These are phyloP conservation scores for Betta splendens DNA, from an alignment of 2,797 vertebrate genomes.

Conservation along the genomic window DNA sequence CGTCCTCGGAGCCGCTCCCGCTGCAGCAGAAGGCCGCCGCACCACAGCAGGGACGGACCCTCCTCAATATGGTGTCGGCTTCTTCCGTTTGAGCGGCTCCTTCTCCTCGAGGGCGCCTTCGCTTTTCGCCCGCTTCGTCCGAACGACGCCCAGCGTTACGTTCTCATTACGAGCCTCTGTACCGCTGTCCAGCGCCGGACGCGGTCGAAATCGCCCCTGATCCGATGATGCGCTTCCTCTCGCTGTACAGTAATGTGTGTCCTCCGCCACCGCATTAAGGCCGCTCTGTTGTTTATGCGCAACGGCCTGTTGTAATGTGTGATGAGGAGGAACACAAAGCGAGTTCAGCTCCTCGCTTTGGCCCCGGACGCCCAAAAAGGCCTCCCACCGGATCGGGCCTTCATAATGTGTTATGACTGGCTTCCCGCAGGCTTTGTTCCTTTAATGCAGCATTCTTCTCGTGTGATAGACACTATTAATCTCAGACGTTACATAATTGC, in stretches of 20 bases:
- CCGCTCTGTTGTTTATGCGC: slow-evolving; percentile 35
- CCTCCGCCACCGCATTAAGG: slow-evolving; percentile 30
- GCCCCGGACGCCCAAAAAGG: no score
- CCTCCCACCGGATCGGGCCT: not conserved
- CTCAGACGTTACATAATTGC: slow-evolving; percentile 1
- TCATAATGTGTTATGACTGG: slow-evolving; percentile 29
- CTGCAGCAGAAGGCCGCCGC: slow-evolving; percentile 41
- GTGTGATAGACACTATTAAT: not conserved
- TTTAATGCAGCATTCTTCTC: not conserved
- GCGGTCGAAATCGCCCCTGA: slow-evolving; percentile 28
- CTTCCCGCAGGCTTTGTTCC: slow-evolving; percentile 15
- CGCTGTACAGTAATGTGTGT: slow-evolving; percentile 38
- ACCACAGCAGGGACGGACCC: slow-evolving; percentile 29
- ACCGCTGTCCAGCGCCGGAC: slow-evolving; percentile 27
- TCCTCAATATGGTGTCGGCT: slow-evolving; percentile 31
- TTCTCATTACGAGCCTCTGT: slow-evolving; percentile 44
- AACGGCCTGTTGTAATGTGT: slow-evolving; percentile 36
- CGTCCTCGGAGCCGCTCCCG: slow-evolving; percentile 1
- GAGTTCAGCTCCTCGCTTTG: slow-evolving; percentile 34
- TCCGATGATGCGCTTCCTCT: slow-evolving; percentile 42
- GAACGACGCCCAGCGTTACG: slow-evolving; percentile 26
- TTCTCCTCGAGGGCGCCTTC: slow-evolving; percentile 28
- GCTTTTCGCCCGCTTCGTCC: slow-evolving; percentile 42
- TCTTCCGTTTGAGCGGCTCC: slow-evolving; percentile 52
- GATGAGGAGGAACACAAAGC: slow-evolving; percentile 28